Conservation (phyloP, 2,113 vertebrate genomes). For the Pipra filicauda region DNA sequence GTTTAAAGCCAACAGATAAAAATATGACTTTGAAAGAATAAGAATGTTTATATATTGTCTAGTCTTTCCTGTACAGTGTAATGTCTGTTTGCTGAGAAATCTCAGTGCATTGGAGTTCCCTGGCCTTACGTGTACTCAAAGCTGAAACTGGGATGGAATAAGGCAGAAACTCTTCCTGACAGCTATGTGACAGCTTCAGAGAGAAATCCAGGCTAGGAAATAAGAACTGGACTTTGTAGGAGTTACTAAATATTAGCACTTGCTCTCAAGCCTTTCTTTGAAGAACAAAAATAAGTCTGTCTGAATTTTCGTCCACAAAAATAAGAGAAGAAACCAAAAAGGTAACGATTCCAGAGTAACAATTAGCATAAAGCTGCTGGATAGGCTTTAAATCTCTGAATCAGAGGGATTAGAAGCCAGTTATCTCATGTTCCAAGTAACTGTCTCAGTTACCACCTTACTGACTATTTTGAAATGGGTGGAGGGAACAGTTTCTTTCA, state of each 20-base stretch:
- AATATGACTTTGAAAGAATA: slow-evolving; percentile 11
- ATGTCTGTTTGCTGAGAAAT: background rate
- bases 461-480: background rate
- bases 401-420: background rate
- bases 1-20: slow-evolving; percentile 44
- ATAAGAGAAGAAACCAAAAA: background rate
- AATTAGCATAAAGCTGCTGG: background rate
- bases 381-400: slow-evolving; percentile 7
- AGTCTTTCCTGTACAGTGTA: background rate
- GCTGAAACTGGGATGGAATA: background rate
- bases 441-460: background rate
- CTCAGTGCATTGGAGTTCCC: background rate
- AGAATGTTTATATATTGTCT: slow-evolving; percentile 11
- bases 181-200: background rate
- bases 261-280: background rate
- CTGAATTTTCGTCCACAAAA: background rate
- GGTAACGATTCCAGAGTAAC: background rate
- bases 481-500: background rate
- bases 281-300: background rate
- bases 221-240: background rate
- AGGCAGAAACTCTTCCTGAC: background rate
- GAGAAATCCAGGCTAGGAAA: background rate
- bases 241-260: background rate
- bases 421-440: background rate
- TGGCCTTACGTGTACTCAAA: background rate